Base-by-base conservation (phyloP, 2,113 vertebrate genomes). In the Aplodontia rufa region DNA sequence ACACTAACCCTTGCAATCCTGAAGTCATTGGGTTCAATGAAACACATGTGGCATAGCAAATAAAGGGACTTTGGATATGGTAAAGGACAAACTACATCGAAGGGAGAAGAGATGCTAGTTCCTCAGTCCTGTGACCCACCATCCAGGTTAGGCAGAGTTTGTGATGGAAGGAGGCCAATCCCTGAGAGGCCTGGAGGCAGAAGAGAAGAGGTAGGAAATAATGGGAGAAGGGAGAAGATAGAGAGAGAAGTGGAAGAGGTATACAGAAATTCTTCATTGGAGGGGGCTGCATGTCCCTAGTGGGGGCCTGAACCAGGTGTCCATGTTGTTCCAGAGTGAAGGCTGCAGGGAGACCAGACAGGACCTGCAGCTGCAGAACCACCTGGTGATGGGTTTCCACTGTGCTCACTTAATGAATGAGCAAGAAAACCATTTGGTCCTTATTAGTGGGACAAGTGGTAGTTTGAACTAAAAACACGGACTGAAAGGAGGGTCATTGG, bases 401-500 rank as follows among this genome's bases (percentile, higher is more conserved):
- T 37, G 37, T 74, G 26, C 22, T 51, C 42, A 81, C 42, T 53
- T 72, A 51, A 22, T 26, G 85, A 75, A 71, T 42, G 51, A 87
- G 32, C 7, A 80, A 74, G 66, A 64, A 49, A 87, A 81, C 35
- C 45, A 4, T 9, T 40, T 69, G 11, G 1, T 53, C 72, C 40
- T 93, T 53, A 1, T 64, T 80, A 45, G n/a, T 75, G 45, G 51
- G 14, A 0, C 66, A 79, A 75, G 45, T 42, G 28, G 2, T 24
- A 55, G 64, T 37, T 47, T 87, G 45, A 64, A 92, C 9, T 64
- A n/a, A 78, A 75, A 86, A 71, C 28, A 66, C 6, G 81, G 58
- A 47, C 20, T 69, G 81, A 95, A 87, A 47, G 87, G n/a, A 68
- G 85, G 88, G 37, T 86, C 26, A 32, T 82, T 42, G 79, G 6